A percentile compares a stretch with the other conserved stretches of the same genome.
These are phyloP conservation scores for Syrrhaptes paradoxus DNA, from an alignment of 2,113 vertebrate species.

Conservation along the genomic window DNA sequence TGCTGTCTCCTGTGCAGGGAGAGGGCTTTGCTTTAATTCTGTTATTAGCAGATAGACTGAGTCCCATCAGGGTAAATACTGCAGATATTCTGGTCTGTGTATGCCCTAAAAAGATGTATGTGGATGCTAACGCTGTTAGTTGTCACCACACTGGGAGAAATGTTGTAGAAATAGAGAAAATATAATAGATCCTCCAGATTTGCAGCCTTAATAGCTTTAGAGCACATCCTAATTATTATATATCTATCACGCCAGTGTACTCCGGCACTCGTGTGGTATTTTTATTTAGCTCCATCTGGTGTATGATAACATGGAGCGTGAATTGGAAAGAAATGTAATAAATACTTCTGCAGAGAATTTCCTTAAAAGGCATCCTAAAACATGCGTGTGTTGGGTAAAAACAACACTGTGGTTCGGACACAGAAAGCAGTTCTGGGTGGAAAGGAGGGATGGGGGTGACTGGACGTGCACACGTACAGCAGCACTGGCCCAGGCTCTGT, in stretches of 20 bases:
- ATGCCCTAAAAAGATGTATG: not conserved
- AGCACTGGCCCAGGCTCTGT: not conserved
- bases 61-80: not conserved
- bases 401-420: accelerated
- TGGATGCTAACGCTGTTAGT: not conserved
- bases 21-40: not conserved
- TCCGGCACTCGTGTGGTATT: slow-evolving; percentile 21
- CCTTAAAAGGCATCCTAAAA: not conserved
- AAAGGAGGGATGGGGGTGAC: not conserved
- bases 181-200: slow-evolving; percentile 41
- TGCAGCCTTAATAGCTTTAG: slow-evolving; percentile 54
- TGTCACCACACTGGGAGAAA: not conserved
- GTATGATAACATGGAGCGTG: not conserved
- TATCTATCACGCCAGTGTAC: slow-evolving; percentile 51
- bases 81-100: not conserved
- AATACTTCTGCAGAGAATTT: not conserved
- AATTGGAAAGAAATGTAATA: not conserved
- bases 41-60: not conserved
- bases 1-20: not conserved
- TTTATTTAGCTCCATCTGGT: slow-evolving; percentile 65
- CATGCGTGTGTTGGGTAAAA: accelerated
- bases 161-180: not conserved
- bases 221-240: slow-evolving; percentile 58
- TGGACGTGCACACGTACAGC: accelerated
- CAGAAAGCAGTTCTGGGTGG: not conserved